These are phyloP conservation scores for Diglossa brunneiventris DNA, from an alignment of 2,113 vertebrate genomes.

Conservation along the genomic window DNA sequence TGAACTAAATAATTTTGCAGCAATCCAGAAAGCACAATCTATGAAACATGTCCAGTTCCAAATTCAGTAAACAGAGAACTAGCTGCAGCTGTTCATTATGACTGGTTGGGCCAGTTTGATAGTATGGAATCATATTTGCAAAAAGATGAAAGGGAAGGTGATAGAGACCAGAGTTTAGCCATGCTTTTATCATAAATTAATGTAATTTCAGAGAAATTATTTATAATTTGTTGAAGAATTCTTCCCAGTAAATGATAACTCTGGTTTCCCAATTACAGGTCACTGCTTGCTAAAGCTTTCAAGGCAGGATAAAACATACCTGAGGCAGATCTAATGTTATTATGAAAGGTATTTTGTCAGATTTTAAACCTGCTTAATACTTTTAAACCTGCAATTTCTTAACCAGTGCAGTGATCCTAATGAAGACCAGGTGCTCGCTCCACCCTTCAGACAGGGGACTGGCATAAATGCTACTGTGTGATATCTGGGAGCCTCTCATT, in stretches of 20 bases:
- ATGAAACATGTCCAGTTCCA: constrained; percentile 67
- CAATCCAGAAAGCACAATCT: constrained; percentile 68
- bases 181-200: constrained; percentile 76
- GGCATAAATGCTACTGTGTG: constrained; percentile 61
- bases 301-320: constrained; percentile 70
- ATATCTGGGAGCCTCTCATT: neutral
- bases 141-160: constrained; percentile 79
- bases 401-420: constrained; percentile 78
- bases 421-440: constrained; percentile 85
- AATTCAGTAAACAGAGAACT: constrained; percentile 68
- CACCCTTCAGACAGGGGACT: constrained; percentile 65
- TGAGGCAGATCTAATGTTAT: constrained; percentile 62
- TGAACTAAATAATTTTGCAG: constrained; percentile 50
- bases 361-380: constrained; percentile 71
- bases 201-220: constrained; percentile 79
- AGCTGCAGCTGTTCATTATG: constrained; percentile 72
- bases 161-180: constrained; percentile 70
- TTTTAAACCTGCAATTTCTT: constrained; percentile 88
- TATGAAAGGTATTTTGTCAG: constrained; percentile 74
- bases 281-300: constrained; percentile 70
- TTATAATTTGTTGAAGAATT: constrained; percentile 75
- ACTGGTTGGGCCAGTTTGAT: constrained; percentile 69
- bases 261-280: constrained; percentile 77
- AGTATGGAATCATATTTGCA: constrained; percentile 77
- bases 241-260: constrained; percentile 68